Base-by-base conservation (phyloP, 2,888 invertebrate species). In the Drosophila macrospina region DNA sequence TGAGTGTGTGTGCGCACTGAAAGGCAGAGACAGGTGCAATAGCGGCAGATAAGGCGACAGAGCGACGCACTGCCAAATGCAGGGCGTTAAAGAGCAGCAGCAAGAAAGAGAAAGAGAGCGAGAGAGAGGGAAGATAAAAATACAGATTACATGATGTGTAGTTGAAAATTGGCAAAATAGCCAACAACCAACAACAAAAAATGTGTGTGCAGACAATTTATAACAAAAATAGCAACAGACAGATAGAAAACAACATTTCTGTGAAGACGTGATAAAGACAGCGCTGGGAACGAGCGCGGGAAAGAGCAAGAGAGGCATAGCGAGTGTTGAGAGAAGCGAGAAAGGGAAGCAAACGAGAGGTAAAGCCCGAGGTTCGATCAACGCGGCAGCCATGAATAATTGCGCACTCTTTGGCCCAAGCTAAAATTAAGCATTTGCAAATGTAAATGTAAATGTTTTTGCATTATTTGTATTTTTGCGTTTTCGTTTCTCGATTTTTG, bases 121-220 rank as follows among this genome's bases (percentile, higher is more conserved):
- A 15, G 7, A 8, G 42, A 2, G 7, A 15, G 24, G 10, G 28
- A 13, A 16, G 37, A 61, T 41, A 28, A 28, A 44, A 55, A 32
- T 65, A 69, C 71, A 74, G 70, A 72, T 85, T 87, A 83, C 88
- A 85, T 80, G 87, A 85, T 85, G 86, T 85, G 86, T 80, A 77
- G 74, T 60, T 62, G 70, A 87, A 85, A 87, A 79, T 85, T 85
- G 85, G 86, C 85, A 87, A 72, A 76, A 71, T 56, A 54, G 68
- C 71, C 60, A 63, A 74, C 10, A 52, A 57, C n/a, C n/a, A n/a
- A n/a, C n/a, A 16, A 16, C n/a, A 62, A 73, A 42, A 45, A 52
- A 32, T 41, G 32, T 56, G 45, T 74, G 54, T 74, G 77, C 64
- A 71, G 84, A 86, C 86, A 86, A 81, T 84, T 86, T 84, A 74